Evolutionary conservation across 2,797 vertebrate genomes (phyloP).

Genomic region (Sandelia bainsii): DNA sequence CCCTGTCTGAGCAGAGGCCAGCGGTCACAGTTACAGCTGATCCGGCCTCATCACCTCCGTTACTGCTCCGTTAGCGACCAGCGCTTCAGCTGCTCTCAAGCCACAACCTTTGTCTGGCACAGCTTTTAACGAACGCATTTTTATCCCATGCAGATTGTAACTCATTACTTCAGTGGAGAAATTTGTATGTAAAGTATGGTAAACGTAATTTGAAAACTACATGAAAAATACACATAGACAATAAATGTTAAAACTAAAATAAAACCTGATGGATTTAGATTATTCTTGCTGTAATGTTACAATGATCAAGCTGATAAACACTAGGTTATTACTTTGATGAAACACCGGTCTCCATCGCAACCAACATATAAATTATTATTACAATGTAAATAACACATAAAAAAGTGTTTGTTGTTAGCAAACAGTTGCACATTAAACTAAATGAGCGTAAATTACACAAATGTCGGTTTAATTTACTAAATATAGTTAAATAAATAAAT

Average conservation of each 20-base stretch:
- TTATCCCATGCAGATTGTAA: background rate
- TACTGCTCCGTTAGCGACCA: conserved; percentile 47
- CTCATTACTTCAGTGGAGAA: background rate
- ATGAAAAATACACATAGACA: background rate
- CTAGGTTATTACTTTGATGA: no score
- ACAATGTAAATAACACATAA: no score
- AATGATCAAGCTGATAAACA: background rate
- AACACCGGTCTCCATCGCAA: no score
- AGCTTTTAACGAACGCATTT: conserved; percentile 36
- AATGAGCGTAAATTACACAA: no score
- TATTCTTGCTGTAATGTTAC: background rate
- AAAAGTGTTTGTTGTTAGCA: no score
- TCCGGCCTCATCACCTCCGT: conserved; percentile 67
- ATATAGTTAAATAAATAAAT: no score
- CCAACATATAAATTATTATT: no score
- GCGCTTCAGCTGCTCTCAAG: conserved; percentile 32
- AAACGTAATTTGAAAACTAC: background rate
- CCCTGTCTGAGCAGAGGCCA: conserved; percentile 48
- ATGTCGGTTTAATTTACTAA: no score
- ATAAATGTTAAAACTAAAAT: background rate
- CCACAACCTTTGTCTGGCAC: conserved; percentile 40
- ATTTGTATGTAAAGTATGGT: no score
- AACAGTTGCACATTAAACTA: no score
- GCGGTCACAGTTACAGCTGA: conserved; percentile 74
- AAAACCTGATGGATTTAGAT: background rate